Evolutionary conservation across 2,113 vertebrate genomes (phyloP), one percentile per base, ranked within the genome.

Genomic region (Etheostoma spectabile): DNA sequence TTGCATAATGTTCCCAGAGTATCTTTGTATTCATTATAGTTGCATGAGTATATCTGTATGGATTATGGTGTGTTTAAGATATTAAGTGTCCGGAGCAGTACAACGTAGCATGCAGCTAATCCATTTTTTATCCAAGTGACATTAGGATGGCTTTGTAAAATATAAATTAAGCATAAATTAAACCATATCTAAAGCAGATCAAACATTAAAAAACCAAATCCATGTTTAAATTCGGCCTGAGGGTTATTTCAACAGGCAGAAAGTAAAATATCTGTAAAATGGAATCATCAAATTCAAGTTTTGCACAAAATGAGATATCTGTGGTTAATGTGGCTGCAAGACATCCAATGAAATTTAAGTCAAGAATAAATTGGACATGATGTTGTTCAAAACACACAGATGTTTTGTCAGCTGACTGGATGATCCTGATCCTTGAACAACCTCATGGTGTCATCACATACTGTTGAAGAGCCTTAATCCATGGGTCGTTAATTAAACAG

Each of bases 401-500:
- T 73, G 53, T 18, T 22, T 67, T 68, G 8, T 69, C 12, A 45
- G 45, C 35, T 64, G 22, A 13, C 55, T 27, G 27, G 6, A 13
- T 73, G 27, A 64, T 46, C 52, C 18, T 35, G 21, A 33, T 45
- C 42, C 59, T 53, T 35, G 22, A 22, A 33, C 56, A 13, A 78
- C 53, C 30, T 57, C 59, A 63, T 52, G 60, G 46, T 48, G 52
- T 63, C 24, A 60, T 75, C 73, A 62, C 66, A 68, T 18, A 66
- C 21, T 19, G 42, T 21, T 48, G 4, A 8, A 72, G 33, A 80
- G 16, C 19, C 64, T 69, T 30, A 56, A 87, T 83, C 71, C n/a
- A 61, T 5, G 70, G 69, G 76, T 64, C 4, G n/a, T 71, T 83
- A 80, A 86, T 80, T 78, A 13, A 88, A 67, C 65, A 73, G 42